These are phyloP conservation scores for Salvelinus namaycush DNA, from an alignment of 2,113 vertebrate genomes.

Conservation along the genomic window DNA sequence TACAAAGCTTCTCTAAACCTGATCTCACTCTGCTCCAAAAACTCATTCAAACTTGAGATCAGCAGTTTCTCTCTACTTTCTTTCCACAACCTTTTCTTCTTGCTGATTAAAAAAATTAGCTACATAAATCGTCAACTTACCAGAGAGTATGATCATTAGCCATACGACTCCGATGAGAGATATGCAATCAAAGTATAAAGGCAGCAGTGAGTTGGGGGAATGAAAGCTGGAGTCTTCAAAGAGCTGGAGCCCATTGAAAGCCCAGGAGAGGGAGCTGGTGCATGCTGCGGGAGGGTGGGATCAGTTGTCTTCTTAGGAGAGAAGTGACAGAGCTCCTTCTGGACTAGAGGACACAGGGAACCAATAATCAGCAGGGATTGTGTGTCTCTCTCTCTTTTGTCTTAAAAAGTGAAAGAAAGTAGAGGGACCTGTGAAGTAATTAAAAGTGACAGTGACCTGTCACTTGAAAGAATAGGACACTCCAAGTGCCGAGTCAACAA, in stretches of 20 bases:
- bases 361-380: slow-evolving; percentile 53
- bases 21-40: slow-evolving; percentile 36
- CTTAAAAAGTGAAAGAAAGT: slow-evolving; percentile 20
- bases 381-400: slow-evolving; percentile 32
- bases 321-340: slow-evolving; percentile 66
- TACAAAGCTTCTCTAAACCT: not conserved
- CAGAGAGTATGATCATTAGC: slow-evolving; percentile 65
- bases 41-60: slow-evolving; percentile 53
- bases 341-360: slow-evolving; percentile 57
- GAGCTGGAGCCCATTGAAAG: slow-evolving; percentile 43
- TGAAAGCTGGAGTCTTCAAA: slow-evolving; percentile 68
- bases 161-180: slow-evolving; percentile 67
- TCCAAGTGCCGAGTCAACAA: too few relatives aligned
- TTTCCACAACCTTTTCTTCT: slow-evolving; percentile 41
- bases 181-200: slow-evolving; percentile 72
- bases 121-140: slow-evolving; percentile 51
- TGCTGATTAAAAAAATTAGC: slow-evolving; percentile 68
- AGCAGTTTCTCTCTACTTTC: slow-evolving; percentile 60
- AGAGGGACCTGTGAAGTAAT: slow-evolving; percentile 36
- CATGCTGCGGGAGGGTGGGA: slow-evolving; percentile 35
- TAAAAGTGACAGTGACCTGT: slow-evolving; percentile 39
- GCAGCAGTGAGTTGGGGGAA: slow-evolving; percentile 43
- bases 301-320: slow-evolving; percentile 68
- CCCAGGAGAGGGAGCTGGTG: slow-evolving; percentile 66
- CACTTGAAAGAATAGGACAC: not conserved